Base-by-base conservation (phyloP, 1,140 invertebrate species). In the Drosophila littoralis region DNA sequence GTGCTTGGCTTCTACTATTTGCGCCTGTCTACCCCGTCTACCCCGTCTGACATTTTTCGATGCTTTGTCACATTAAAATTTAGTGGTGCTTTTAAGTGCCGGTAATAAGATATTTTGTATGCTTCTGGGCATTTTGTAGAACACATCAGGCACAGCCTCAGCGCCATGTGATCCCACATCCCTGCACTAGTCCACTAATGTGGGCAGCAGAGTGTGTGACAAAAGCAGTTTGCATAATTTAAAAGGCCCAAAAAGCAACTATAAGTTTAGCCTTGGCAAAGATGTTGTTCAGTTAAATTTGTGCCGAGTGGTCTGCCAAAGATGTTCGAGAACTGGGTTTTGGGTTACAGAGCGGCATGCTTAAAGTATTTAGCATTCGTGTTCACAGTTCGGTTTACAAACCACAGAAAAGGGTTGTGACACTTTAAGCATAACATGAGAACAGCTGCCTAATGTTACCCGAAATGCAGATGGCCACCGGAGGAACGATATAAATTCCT, bases 51-150 rank as follows among this genome's bases (percentile, higher is more conserved):
- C 15, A 63, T 58, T 73, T 73, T 73, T 73, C 54, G 54, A 51
- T 58, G 66, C 51, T 64, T 60, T 65, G 51, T 71, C 67, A 64
- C 73, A 75, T 75, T 75, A 64, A 70, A 75, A 75, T 75, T 75
- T 71, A 75, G 67, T 75, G 73, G 2, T 59, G 73, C 73, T 75
- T 65, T 75, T 75, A 75, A 75, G 73, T 75, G 73, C 54, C 54
- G 73, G 73, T 75, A 75, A 75, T 75, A 71, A 75, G 73, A 75
- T 75, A 75, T 75, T 75, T 75, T 74, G 67, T 71, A 75, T 75
- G 73, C 72, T 75, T 54, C 36, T 45, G 58, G 66, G 45, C 59
- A 66, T 43, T 28, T 28, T 59, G 51, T 48, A 67, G 61, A 66
- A 64, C 61, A 66, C 69, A 64, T 64, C 68, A 71, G 59, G 51